Percentiles rank a stretch among this genome's conserved stretches.
Evolutionary conservation across 1,140 invertebrate species (phyloP).

Genomic region (Anoplolepis gracilipes): DNA sequence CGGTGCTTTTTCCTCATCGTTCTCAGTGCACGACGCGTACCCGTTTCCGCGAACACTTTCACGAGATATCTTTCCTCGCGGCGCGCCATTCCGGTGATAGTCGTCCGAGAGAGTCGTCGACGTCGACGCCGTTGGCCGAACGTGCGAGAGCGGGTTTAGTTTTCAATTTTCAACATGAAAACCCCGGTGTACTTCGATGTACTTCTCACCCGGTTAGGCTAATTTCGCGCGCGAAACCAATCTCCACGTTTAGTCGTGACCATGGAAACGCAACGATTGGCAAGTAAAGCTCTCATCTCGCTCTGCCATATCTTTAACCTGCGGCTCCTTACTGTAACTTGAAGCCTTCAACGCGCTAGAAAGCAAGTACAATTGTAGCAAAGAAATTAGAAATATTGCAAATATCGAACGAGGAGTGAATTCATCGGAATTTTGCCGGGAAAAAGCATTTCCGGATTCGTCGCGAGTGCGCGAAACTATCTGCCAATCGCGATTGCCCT

Average conservation of each 20-base stretch:
- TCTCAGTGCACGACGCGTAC: background rate
- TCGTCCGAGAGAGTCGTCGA: slow-evolving; percentile 19
- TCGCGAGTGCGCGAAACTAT: background rate
- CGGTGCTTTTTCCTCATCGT: background rate
- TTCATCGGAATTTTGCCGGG: background rate
- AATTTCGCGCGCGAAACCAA: background rate
- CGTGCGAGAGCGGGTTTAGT: slow-evolving; percentile 41
- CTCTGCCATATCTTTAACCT: background rate
- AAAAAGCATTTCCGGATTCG: background rate
- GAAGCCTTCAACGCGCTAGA: background rate
- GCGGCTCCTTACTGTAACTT: background rate
- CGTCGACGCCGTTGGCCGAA: slow-evolving; percentile 5
- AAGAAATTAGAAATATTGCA: background rate
- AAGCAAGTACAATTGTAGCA: background rate
- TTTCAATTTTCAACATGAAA: background rate
- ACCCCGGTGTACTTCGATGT: background rate
- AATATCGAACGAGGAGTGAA: background rate
- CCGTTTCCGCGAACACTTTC: slow-evolving; percentile 42
- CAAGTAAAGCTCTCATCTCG: background rate
- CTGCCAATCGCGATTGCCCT: too few relatives aligned
- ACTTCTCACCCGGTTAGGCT: background rate
- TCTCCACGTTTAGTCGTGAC: background rate
- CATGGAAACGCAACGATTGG: background rate
- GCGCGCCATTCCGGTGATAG: background rate
- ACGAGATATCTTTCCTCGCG: background rate